Evolutionary conservation across 2,888 invertebrate genomes (phyloP), one percentile per base, ranked within the genome.

Genomic region (Cactoblastis cactorum): DNA sequence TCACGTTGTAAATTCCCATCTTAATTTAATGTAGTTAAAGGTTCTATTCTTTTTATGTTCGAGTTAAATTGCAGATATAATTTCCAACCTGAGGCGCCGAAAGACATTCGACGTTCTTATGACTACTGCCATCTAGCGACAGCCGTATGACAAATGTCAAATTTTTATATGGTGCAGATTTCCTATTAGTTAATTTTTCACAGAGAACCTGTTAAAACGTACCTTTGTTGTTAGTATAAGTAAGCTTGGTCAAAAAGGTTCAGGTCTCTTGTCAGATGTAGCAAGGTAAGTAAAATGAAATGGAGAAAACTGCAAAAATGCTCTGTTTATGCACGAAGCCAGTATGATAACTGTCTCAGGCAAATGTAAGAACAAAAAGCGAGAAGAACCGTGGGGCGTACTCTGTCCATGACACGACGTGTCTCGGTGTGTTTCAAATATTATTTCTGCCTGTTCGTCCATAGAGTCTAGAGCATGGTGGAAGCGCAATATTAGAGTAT

Each of bases 381-480:
- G n/a, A 35, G 46, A 34, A 46, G 8, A 34, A 34, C 46, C 46
- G 46, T 35, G 46, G 46, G 22, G 46, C 35, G 14, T 5, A 17
- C 14, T 12, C 46, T 46, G 46, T 35, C 19, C 14, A 22, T 11
- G 46, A 46, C 35, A 9, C 22, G 46, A 35, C 14, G 14, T 46
- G 46, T 35, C 19, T 35, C 35, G 35, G 34, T 46, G 32, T 45
- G 35, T 46, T 46, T 46, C 46, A 46, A 35, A 35, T 35, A 46
- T 19, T 34, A 46, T 46, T 46, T 46, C 22, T 19, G 46, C 24
- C 11, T 9, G 14, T 5, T 14, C 4, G 11, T 5, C 12, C 39
- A 22, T 12, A 19, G 39, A 43, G 1, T 8, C 15, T 9, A 18
- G 18, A 18, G 3, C n/a, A n/a, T 11, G 14, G 8, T 41, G 24